Conservation (phyloP, 1,140 invertebrate species). For the Gonatopus flavifemur region DNA sequence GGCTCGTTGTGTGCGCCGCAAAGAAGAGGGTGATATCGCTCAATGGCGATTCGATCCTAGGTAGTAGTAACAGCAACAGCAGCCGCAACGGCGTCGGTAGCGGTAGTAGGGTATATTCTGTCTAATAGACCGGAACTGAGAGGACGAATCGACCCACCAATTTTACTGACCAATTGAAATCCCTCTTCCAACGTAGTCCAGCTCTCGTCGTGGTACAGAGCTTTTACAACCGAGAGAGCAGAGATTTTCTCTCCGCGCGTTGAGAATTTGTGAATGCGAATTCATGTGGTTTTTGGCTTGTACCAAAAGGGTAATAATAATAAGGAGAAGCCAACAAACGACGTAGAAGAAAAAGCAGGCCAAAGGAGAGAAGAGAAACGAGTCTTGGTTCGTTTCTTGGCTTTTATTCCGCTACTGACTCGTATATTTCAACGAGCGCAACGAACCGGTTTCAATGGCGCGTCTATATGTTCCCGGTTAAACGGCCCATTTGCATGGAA, state of each 20-base stretch:
- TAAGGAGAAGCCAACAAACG: too few species aligned
- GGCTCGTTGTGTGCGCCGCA: conserved; percentile 7
- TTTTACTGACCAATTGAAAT: too few species aligned
- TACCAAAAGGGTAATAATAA: too few species aligned
- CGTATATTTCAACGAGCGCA: too few species aligned
- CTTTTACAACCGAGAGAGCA: background rate
- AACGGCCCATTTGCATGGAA: background rate
- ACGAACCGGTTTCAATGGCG: background rate
- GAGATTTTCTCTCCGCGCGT: conserved; percentile 23
- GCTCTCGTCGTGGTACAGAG: too few species aligned
- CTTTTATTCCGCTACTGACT: background rate
- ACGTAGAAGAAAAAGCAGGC: conserved; percentile 6
- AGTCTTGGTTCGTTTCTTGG: background rate
- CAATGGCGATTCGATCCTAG: background rate
- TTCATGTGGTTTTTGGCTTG: too few species aligned
- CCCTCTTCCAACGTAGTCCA: background rate
- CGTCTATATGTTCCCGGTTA: too few species aligned
- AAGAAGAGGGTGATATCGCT: conserved; percentile 13
- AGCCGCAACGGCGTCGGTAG: background rate
- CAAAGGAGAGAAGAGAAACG: conserved; percentile 2
- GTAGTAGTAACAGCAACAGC: conserved; percentile 7
- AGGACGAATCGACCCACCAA: conserved; percentile 45
- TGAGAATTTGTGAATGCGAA: too few species aligned
- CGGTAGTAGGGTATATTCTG: conserved; percentile 41
- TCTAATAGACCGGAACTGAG: conserved; percentile 56